Base-by-base conservation (phyloP, 2,888 invertebrate species). In the Machimus atricapillus region DNA sequence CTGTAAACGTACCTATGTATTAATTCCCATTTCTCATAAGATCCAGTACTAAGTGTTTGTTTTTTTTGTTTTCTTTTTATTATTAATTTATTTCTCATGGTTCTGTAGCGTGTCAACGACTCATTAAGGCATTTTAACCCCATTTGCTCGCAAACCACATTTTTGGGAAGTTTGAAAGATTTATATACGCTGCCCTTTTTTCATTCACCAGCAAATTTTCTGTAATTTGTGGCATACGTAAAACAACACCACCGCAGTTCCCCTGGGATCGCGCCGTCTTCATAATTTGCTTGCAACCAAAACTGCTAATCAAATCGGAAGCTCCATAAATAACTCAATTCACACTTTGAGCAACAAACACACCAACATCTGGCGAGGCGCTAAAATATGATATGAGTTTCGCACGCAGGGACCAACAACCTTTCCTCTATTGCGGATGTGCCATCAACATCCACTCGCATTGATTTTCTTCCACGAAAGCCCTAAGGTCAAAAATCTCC, bases 281-380 rank as follows among this genome's bases (percentile, higher is more conserved):
- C 37, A 19, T 83, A 83, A 83, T 83, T 66, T 66, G 14, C 40
- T 66, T 66, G 37, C 82, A 66, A 27, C 58, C 14, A 19, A 66
- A 83, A 83, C 46, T 83, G 66, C 82, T 83, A 83, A 83, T 83
- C 58, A 83, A 66, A 83, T 83, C 82, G 58, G 82, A 83, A 83
- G 82, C 82, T 66, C 82, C 40, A 83, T 58, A 83, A 83, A 83
- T 83, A 83, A 83, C 82, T 83, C 37, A 83, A 83, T 83, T 83
- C 40, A 83, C 82, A 83, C 82, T 66, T 66, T 66, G 12, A 66
- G 4, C 66, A 66, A 9, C 66, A 66, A n/a, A n/a, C n/a, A 66
- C 66, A 37, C 37, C 66, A 37, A 40, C 82, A 83, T 83, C 82
- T 83, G 82, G 19, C 66, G 27, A 19, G 40, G 34, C 23, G 82